These are phyloP conservation scores for Cotesia glomerata DNA, from an alignment of 1,140 invertebrate genomes.

Conservation along the genomic window DNA sequence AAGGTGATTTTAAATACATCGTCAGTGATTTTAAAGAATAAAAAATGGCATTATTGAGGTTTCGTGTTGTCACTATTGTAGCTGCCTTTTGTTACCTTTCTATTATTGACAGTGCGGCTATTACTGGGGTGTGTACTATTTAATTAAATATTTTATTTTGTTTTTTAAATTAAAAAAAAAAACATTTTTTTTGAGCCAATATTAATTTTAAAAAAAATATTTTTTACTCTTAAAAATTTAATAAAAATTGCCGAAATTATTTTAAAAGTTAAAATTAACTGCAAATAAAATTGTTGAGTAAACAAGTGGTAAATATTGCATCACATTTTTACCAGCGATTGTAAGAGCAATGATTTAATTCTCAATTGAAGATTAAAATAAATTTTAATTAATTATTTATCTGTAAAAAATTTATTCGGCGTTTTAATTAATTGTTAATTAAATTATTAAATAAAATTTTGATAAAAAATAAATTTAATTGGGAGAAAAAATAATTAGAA, in stretches of 20 bases:
- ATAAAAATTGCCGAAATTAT: neutral
- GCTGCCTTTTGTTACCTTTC: constrained; percentile 36
- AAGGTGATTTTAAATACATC: neutral
- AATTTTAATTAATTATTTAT: no score
- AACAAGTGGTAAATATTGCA: neutral
- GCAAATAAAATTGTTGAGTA: neutral
- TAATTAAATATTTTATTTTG: neutral
- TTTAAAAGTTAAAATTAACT: neutral
- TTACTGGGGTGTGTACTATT: constrained; percentile 44
- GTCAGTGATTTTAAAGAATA: neutral
- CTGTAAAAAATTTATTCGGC: no score
- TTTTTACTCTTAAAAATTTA: no score
- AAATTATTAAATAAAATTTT: no score
- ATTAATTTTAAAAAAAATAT: no score
- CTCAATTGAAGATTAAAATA: no score
- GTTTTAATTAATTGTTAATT: no score
- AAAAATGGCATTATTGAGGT: constrained; percentile 36
- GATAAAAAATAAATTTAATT: no score
- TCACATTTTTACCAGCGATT: neutral
- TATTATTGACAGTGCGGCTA: constrained; percentile 39
- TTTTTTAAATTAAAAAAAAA: no score
- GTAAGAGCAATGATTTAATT: no score
- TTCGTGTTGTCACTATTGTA: constrained; percentile 33
- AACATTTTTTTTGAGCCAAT: no score
- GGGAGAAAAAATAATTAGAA: no score